Base-by-base conservation (phyloP, 2,113 vertebrate species). In the Tympanuchus pallidicinctus region DNA sequence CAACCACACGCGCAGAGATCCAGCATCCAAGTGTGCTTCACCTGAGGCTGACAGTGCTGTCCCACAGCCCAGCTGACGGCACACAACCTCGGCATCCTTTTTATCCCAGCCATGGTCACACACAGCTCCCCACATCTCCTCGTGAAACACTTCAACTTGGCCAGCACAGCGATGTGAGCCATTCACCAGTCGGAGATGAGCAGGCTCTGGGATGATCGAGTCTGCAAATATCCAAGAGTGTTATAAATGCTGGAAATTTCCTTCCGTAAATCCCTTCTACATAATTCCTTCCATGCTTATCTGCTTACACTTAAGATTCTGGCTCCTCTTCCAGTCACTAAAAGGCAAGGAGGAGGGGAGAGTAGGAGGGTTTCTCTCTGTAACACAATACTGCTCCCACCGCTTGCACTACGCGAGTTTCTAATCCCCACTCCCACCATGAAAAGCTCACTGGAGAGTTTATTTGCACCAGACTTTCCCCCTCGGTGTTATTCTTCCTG, bases 21-120 rank as follows among this genome's bases (percentile, higher is more conserved):
- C 97, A 15, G 88, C n/a, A 18, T 97, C 96, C 0, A 95, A 96
- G 34, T 93, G 76, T 6, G 40, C 72, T 0, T 36, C 59, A 0
- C 79, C 17, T 0, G 69, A 52, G 3, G 90, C 94, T 0, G 67
- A 63, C 56, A 85, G 69, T 0, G 73, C 81, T 1, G 3, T 73
- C 10, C 97, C 97, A 0, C 97, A 98, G 61, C 97, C 96, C 86
- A 98, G 92, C 79, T 97, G 94, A 24, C 71, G 88, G 86, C 97
- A 98, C 50, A 96, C 97, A 3, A 98, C 97, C 0, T 82, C 43
- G 0, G 97, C 83, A 0, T 97, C 96, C 6, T 17, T 52, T 8
- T 77, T 24, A n/a, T 97, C 97, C 97, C 97, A 98, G 59, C 87
- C 47, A 0, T 38, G 94, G 3, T 92, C 70, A 3, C 97, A 98